phyloP scores from a whole-genome alignment of 64 coral and sea anemone species.

The Porites lutea region DNA sequence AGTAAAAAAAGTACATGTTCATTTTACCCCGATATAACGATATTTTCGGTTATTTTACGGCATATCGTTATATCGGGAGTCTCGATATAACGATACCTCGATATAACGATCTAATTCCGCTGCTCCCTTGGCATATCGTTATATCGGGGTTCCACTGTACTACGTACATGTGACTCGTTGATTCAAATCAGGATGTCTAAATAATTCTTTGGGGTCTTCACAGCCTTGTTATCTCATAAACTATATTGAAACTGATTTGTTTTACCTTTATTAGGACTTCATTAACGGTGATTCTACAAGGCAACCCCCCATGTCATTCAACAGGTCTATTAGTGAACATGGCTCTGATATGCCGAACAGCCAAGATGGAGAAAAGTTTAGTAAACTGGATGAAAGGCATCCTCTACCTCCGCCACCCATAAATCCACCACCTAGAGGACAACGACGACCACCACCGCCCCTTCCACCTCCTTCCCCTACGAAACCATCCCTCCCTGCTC shows the following conservation, averaged over 20 bases:
- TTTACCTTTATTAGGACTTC: constrained; percentile 20
- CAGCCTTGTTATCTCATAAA: background rate
- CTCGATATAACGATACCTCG: no score
- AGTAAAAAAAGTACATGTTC: no score
- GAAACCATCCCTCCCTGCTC: background rate
- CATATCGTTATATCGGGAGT: no score
- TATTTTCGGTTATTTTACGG: no score
- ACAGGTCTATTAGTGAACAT: constrained; percentile 43
- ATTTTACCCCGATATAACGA: no score
- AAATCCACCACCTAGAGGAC: constrained; percentile 73
- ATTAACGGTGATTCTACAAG: background rate
- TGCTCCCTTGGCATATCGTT: no score
- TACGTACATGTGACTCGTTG: no score
- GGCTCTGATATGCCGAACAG: background rate
- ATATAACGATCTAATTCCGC: no score
- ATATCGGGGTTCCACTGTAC: no score
- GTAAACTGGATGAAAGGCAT: constrained; percentile 32
- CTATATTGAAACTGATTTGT: background rate
- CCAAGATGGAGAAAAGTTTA: constrained; percentile 29
- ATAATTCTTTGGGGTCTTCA: no score
- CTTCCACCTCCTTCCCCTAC: constrained; percentile 36
- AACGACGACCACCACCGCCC: constrained; percentile 79
- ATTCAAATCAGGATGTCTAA: no score
- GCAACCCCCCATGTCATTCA: background rate
- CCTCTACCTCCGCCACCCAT: constrained; percentile 49